Evolutionary conservation across 2,113 vertebrate genomes (phyloP).

Genomic region (Hydrochoerus hydrochaeris): DNA sequence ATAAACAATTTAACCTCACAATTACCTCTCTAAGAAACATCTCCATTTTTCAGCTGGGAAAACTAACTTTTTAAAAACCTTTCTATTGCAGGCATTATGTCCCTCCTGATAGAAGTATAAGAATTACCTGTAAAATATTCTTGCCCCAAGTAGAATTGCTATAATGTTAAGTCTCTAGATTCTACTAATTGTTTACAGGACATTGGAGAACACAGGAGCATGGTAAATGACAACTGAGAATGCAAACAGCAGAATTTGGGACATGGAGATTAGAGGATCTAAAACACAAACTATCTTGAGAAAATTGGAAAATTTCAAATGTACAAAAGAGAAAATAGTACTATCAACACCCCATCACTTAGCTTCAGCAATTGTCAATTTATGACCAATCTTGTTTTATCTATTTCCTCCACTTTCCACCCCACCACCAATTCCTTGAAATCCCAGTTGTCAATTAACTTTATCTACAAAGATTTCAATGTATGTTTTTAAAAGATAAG

Average conservation of each 20-base stretch:
- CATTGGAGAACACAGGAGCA: not conserved
- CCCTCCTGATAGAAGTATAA: slow-evolving; percentile 17
- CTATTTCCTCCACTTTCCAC: not conserved
- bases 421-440: not conserved
- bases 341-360: not conserved
- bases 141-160: slow-evolving; percentile 6
- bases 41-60: slow-evolving; percentile 42
- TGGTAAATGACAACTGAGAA: not conserved
- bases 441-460: not conserved
- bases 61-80: slow-evolving; percentile 51
- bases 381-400: not conserved
- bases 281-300: not conserved
- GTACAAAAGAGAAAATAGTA: not conserved
- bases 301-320: slow-evolving; percentile 4
- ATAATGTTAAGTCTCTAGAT: not conserved
- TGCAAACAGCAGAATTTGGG: not conserved
- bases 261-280: not conserved
- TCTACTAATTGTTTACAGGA: not conserved
- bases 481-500: slow-evolving; percentile 39
- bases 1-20: slow-evolving; percentile 34
- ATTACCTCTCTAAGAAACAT: not conserved
- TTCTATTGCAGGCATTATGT: slow-evolving; percentile 13
- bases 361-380: not conserved
- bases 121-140: slow-evolving; percentile 27
- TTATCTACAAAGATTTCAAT: slow-evolving; percentile 19